Base-by-base conservation (phyloP, 2,797 vertebrate species). In the Epinephelus awoara region DNA sequence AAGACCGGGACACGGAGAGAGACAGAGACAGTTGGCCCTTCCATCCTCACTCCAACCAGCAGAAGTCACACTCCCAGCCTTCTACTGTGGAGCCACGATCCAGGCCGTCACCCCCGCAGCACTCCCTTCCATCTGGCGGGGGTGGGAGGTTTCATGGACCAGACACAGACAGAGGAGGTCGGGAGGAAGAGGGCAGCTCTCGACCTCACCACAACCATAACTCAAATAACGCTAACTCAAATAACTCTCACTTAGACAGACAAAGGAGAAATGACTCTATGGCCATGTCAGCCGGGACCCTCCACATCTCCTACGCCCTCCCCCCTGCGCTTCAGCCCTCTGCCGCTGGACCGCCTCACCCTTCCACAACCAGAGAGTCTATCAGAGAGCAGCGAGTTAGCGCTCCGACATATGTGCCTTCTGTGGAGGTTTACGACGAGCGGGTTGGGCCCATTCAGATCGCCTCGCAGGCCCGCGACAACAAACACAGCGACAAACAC, bases 391-490 rank as follows among this genome's bases (percentile, higher is more conserved):
- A 98, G 94, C 96, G 97, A 84, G 97, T 98, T 85, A 98, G 95
- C n/a, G 97, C 98, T 52, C 97, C 98, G 66, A 98, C 97, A 76
- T 99, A 98, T 23, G 97, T 98, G 97, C 97, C 97, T 98, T 98
- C 97, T 75, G 96, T 98, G 68, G 97, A 98, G 94, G 96, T 97
- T 89, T 98, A 97, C 0, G 97, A 98, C 0, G 97, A 99, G 94
- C 96, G 96, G 88, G 95, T 87, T 0, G 97, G 97, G 51, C 97
- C 97, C 75, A 98, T 98, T 91, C 97, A 99, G 86, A 98, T 99
- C 0, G 97, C 97, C 4, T 98, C 98, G 0, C 98, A 99, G 94
- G 97, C 97, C 47, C 95, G 97, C 0, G 97, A 98, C 89, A 95
- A 94, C 85, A 96, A 94, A 89, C 92, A 91, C 19, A 75, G 85